Percentiles rank a stretch among this genome's conserved stretches.
These are phyloP conservation scores for Isotomurus palustris DNA, from an alignment of 2,888 invertebrate species.

Conservation along the genomic window DNA sequence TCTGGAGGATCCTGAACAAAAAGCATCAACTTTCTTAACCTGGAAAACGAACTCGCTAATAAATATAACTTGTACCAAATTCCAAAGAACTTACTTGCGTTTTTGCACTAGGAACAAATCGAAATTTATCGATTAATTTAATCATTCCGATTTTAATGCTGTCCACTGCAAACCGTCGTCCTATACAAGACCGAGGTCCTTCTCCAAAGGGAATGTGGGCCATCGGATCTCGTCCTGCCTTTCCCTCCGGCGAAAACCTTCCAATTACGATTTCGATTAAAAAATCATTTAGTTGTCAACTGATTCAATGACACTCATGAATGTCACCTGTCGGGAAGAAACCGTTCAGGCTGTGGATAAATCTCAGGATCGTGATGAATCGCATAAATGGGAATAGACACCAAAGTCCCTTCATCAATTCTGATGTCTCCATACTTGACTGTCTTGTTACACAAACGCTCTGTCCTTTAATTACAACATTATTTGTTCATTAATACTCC, in stretches of 20 bases:
- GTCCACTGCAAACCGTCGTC: neutral
- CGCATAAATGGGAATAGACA: neutral
- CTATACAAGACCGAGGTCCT: neutral
- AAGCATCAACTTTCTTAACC: too few relatives aligned
- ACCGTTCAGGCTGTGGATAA: neutral
- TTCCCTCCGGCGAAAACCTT: neutral
- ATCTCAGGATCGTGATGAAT: slow-evolving; percentile 1
- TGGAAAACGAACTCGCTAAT: neutral
- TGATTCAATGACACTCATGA: neutral
- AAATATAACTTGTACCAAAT: neutral
- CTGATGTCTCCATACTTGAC: neutral
- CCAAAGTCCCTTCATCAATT: neutral
- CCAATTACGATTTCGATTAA: neutral
- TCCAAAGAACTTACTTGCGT: neutral
- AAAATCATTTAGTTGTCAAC: neutral
- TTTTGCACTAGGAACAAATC: neutral
- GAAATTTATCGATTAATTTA: neutral
- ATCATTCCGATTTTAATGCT: neutral
- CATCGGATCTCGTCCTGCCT: neutral
- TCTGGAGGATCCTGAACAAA: neutral
- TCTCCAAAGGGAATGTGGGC: neutral
- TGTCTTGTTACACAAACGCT: neutral
- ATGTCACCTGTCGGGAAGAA: neutral
- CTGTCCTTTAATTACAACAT: neutral
- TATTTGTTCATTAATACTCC: neutral